phyloP scores from a whole-genome alignment of 30 jellyfish, hydroid and myxozoan species.

The Aurelia aurita region DNA sequence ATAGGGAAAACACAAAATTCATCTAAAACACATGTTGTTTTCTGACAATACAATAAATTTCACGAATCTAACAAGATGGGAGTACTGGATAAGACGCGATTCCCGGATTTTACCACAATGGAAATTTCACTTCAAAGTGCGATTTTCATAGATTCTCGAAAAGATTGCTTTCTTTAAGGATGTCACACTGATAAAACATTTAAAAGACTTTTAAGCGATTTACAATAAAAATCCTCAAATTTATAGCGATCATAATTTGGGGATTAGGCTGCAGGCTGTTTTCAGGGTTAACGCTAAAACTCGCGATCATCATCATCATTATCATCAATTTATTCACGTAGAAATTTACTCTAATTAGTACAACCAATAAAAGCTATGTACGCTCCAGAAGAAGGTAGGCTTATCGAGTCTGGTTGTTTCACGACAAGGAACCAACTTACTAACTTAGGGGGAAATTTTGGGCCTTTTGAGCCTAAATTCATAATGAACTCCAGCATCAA shows the following conservation, averaged over 20 bases:
- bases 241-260: neutral
- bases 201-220: neutral
- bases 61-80: conserved; percentile 16
- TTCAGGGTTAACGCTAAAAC: too few relatives aligned
- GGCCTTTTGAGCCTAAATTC: too few relatives aligned
- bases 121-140: conserved; percentile 27
- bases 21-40: conserved; percentile 24
- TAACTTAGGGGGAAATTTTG: too few relatives aligned
- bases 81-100: neutral
- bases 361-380: too few relatives aligned
- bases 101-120: conserved; percentile 15
- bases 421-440: too few relatives aligned
- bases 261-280: too few relatives aligned
- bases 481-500: too few relatives aligned
- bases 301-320: too few relatives aligned
- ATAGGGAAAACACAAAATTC: conserved; percentile 30
- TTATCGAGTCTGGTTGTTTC: too few relatives aligned
- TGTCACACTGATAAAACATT: conserved; percentile 29
- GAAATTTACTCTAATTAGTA: too few relatives aligned
- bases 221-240: neutral
- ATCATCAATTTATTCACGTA: too few relatives aligned
- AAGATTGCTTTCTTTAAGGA: conserved; percentile 15
- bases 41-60: conserved; percentile 8
- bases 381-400: too few relatives aligned
- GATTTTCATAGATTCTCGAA: conserved; percentile 14